Base-by-base conservation (phyloP, 2,113 vertebrate genomes). In the Cygnus atratus region DNA sequence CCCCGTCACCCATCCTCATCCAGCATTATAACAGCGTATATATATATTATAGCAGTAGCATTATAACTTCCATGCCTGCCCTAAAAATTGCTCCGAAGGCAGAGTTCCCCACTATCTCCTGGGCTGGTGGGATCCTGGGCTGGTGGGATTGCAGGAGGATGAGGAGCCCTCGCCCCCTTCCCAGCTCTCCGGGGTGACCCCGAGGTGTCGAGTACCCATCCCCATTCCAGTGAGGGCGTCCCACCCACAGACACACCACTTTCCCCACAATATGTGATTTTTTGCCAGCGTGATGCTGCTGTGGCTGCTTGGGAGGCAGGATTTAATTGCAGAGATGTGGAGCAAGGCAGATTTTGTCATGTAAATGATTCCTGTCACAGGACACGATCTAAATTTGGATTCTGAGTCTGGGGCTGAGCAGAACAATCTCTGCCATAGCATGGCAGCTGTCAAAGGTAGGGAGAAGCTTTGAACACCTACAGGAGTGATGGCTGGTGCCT, bases 321-420 rank as follows among this genome's bases (percentile, higher is more conserved):
- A 92, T 92, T 96, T 92, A 90, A 96, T 93, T 87, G 96, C 95
- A 90, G 86, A 91, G 84, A 96, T 95, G 83, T 92, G 92, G 90
- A 94, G 90, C 96, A 94, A 93, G 90, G 95, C 92, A 94, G 95
- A 95, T 96, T 97, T 97, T 96, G 96, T 97, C 95, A 96, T 96
- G 95, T 95, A 96, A 97, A 96, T 96, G 84, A 96, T 96, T 96
- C 92, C 74, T 94, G 95, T 96, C 95, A 97, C 20, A 94, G 96
- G 95, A 94, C 92, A 89, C 3, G 1, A 73, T 92, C 95, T 96
- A 95, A 94, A 96, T 96, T 96, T 95, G 96, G 95, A 94, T 96
- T 62, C 93, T 66, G 88, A 78, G 83, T 86, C 93, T 92, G 76
- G 59, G 83, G 95, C 95, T 95, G 96, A 94, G 95, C 95, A 96